These are phyloP conservation scores for Tenthredo scrophulariae DNA, from an alignment of 2,888 invertebrate species.

Conservation along the genomic window DNA sequence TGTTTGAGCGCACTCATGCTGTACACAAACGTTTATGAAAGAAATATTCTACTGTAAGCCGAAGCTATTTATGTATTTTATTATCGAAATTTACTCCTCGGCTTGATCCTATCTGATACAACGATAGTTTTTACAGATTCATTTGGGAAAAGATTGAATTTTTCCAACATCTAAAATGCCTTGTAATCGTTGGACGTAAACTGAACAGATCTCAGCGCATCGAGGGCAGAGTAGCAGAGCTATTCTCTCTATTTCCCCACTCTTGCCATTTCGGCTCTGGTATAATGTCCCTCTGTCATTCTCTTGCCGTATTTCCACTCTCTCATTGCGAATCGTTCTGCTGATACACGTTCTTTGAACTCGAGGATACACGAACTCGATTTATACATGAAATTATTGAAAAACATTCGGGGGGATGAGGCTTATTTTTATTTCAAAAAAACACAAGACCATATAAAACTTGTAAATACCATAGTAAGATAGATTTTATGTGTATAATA, in stretches of 20 bases:
- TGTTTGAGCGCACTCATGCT: background rate
- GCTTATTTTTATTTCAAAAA: conserved; percentile 3
- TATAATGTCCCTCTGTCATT: background rate
- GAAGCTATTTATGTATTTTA: background rate
- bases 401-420: background rate
- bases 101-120: background rate
- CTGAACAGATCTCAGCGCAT: background rate
- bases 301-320: background rate
- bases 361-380: background rate
- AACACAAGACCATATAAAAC: conserved; percentile 11
- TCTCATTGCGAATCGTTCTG: background rate
- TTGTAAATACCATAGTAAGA: background rate
- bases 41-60: no score
- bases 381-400: background rate
- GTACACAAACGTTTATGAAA: background rate
- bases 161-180: background rate
- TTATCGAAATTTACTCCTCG: background rate
- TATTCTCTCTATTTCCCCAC: background rate
- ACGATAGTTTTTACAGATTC: background rate
- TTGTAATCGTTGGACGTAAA: background rate
- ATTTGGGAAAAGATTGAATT: background rate
- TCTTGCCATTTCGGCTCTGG: background rate
- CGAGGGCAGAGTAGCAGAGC: background rate
- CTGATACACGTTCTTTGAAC: background rate
- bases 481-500: conserved; percentile 2